These are phyloP conservation scores for Marcusenius ussheri DNA, from an alignment of 2,113 vertebrate species.

Conservation along the genomic window DNA sequence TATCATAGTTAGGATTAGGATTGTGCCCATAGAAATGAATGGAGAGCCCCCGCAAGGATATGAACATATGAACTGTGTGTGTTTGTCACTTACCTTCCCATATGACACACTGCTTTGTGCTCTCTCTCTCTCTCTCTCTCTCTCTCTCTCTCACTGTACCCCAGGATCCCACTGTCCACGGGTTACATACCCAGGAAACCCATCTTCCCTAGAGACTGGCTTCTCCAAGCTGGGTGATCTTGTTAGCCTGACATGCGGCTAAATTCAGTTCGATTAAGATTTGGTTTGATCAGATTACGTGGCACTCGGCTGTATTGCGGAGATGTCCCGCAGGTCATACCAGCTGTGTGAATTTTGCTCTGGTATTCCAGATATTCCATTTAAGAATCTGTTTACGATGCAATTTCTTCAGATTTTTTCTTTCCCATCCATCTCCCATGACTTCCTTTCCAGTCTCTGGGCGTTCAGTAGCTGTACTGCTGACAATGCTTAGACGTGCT, in stretches of 20 bases:
- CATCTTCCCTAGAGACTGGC: constrained; percentile 41
- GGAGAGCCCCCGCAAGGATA: neutral
- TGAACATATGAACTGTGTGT: neutral
- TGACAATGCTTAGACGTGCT: neutral
- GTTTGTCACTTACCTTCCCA: neutral
- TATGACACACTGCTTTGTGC: constrained; percentile 26
- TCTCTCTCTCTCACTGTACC: constrained; percentile 15
- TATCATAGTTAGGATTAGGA: neutral
- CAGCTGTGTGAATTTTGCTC: neutral
- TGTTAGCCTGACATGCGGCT: neutral
- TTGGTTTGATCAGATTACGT: neutral
- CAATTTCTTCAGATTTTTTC: neutral
- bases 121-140: constrained; percentile 28
- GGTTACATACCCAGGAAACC: constrained; percentile 48
- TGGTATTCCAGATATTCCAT: neutral
- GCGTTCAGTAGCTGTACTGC: neutral
- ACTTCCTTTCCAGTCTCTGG: neutral
- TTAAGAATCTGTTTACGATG: neutral
- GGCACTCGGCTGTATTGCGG: neutral
- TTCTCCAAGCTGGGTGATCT: neutral
- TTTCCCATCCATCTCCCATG: neutral
- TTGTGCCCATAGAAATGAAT: neutral
- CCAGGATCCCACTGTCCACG: constrained; percentile 38
- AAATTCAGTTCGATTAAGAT: neutral
- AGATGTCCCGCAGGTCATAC: neutral